phyloP scores from a whole-genome alignment of 2,888 invertebrate genomes.

The Pollenia amentaria region DNA sequence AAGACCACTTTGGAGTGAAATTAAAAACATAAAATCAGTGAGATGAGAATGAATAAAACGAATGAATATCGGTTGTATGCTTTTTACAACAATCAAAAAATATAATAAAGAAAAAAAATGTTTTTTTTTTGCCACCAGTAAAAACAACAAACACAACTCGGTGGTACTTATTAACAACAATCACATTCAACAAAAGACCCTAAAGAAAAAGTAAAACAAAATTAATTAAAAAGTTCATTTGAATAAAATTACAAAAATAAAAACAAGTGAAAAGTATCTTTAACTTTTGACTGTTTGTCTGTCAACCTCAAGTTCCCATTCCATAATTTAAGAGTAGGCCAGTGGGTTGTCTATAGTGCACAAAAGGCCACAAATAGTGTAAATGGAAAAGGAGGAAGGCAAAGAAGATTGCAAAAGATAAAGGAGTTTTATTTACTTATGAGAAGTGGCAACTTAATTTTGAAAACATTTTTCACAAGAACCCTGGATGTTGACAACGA shows the following conservation, averaged over 20 bases:
- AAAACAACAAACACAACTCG: conserved; percentile 46
- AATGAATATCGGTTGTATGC: conserved; percentile 56
- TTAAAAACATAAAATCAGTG: conserved; percentile 66
- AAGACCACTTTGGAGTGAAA: conserved; percentile 70
- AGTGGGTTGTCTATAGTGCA: conserved; percentile 5
- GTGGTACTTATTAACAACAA: conserved; percentile 61
- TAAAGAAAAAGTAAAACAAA: conserved; percentile 59
- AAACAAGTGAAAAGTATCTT: conserved; percentile 63
- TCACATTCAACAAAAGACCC: conserved; percentile 44
- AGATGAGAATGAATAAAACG: conserved; percentile 43
- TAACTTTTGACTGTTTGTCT: conserved; percentile 70
- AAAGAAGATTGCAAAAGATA: conserved; percentile 17
- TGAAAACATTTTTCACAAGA: conserved; percentile 68
- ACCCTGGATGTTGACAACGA: conserved; percentile 17
- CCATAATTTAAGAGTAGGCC: conserved; percentile 28
- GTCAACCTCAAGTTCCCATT: conserved; percentile 58
- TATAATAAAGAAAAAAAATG: neutral
- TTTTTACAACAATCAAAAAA: conserved; percentile 30
- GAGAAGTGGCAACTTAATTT: conserved; percentile 72
- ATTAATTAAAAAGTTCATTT: conserved; percentile 74
- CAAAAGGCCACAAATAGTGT: neutral
- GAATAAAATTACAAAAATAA: conserved; percentile 58
- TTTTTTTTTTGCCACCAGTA: conserved; percentile 54
- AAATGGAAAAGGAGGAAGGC: neutral
- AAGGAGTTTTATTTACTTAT: conserved; percentile 71